phyloP scores from a whole-genome alignment of 2,797 vertebrate genomes.

The Diceros bicornis region DNA sequence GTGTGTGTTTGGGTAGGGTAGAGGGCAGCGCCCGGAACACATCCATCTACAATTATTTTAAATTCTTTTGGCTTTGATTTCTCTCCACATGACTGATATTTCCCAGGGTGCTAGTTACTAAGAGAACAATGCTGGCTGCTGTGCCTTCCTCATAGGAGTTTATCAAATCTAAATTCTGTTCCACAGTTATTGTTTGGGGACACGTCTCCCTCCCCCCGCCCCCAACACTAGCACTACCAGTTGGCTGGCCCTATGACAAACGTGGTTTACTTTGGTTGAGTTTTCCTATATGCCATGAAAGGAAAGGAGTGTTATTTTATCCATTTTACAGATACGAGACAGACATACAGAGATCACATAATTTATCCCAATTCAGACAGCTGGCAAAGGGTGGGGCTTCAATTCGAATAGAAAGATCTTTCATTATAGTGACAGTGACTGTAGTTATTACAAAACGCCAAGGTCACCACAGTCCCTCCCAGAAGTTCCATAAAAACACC shows the following conservation, averaged over 20 bases:
- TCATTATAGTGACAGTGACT: background rate
- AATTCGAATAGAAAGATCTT: background rate
- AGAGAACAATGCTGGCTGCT: background rate
- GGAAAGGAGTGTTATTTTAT: background rate
- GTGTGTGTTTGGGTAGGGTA: background rate
- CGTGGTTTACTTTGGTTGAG: background rate
- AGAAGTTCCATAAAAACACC: conserved; percentile 9
- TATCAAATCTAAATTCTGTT: background rate
- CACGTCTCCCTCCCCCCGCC: accelerated
- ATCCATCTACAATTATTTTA: background rate
- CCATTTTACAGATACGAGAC: background rate
- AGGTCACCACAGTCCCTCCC: conserved; percentile 37
- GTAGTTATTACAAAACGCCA: conserved; percentile 29
- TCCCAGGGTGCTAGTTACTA: background rate
- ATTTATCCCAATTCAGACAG: background rate
- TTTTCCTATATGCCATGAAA: background rate
- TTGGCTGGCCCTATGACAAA: background rate
- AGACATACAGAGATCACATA: background rate
- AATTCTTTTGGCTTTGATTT: background rate
- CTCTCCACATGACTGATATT: background rate
- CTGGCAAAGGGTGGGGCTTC: conserved; percentile 29
- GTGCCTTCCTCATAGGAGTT: background rate
- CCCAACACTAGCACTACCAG: background rate
- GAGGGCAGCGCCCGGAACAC: background rate
- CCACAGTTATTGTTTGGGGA: background rate